Base-by-base conservation (phyloP, 2,888 invertebrate genomes). In the Belgica antarctica region DNA sequence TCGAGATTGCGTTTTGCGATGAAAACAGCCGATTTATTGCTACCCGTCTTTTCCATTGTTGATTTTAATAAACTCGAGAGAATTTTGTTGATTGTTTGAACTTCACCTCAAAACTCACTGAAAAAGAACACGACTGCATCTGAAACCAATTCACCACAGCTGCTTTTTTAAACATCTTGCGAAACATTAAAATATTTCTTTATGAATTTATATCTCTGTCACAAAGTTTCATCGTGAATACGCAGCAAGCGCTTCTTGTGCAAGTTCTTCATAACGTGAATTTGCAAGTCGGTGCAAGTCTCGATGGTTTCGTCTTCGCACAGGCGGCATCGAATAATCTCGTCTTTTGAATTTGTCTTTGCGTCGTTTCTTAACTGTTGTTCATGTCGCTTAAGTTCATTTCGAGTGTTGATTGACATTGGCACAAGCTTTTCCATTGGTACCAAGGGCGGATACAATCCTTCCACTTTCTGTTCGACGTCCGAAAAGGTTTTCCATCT, bases 1-100 rank as follows among this genome's bases (percentile, higher is more conserved):
- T 70, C 70, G 1, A 70, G 36, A 70, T 70, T 70, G 1, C 70
- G 8, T 41, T 61, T 70, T 1, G 70, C 70, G 10, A n/a, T 70
- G n/a, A 70, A 25, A 25, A 68, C 24, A 22, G 34, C 34, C 0
- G 47, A 47, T 27, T 68, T 68, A 34, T 52, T 59, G 5, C 19
- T 10, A 19, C 17, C 47, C 8, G 17, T 12, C 25, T 63, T 63
- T 3, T 66, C 65, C 65, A 66, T 47, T 1, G n/a, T n/a, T n/a
- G n/a, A n/a, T n/a, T n/a, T n/a, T n/a, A n/a, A n/a, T n/a, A n/a
- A n/a, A n/a, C n/a, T n/a, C n/a, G n/a, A n/a, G n/a, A n/a, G n/a
- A n/a, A n/a, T n/a, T n/a, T n/a, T n/a, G n/a, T n/a, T n/a, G n/a
- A n/a, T n/a, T n/a, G n/a, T n/a, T n/a, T n/a, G n/a, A n/a, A n/a